Evolutionary conservation across 2,113 vertebrate species (phyloP), one percentile per base, ranked within the genome.

Genomic region (Picathartes gymnocephalus): DNA sequence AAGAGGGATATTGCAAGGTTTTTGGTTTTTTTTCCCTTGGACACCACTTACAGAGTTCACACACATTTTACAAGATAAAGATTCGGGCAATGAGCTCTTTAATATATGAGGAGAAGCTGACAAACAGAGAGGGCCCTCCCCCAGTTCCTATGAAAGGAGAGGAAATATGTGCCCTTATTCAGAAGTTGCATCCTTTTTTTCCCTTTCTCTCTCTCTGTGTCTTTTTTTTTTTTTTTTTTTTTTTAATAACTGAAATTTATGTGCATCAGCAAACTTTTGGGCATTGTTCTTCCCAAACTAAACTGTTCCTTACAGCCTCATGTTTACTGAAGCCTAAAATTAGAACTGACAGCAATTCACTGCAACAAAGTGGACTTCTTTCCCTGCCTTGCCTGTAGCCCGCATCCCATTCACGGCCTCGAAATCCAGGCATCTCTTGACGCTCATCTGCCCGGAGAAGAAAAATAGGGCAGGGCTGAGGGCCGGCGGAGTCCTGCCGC

Each of bases 241-340:
- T 95, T 97, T 97, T 97, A 97, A 98, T 98, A 98, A 98, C 95
- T 97, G 96, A 98, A 97, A 98, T 97, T 95, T 98, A 97, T 57
- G 93, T 97, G 96, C 96, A 96, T 96, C 97, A 87, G 97, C 97
- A 98, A 97, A 97, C 96, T 97, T 97, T 91, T 90, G 83, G 93
- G 95, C 95, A 98, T 98, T 98, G 98, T 98, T 97, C 97, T 96
- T 92, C 91, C 74, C 96, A 95, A 98, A 97, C 97, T 96, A 88
- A 97, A 98, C 98, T 96, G 98, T 96, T 97, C 97, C 97, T 97
- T 91, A 95, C 90, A 95, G 97, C 96, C 97, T 97, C 97, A 91
- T 97, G 98, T 98, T 97, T 98, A 98, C 95, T 98, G 98, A 98
- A 98, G 98, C 98, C 97, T 98, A 97, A 98, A 98, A 98, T 98